Percentiles rank a stretch among this genome's conserved stretches.
These are phyloP conservation scores for Siniperca scherzeri DNA, from an alignment of 2,797 vertebrate species.

Conservation along the genomic window DNA sequence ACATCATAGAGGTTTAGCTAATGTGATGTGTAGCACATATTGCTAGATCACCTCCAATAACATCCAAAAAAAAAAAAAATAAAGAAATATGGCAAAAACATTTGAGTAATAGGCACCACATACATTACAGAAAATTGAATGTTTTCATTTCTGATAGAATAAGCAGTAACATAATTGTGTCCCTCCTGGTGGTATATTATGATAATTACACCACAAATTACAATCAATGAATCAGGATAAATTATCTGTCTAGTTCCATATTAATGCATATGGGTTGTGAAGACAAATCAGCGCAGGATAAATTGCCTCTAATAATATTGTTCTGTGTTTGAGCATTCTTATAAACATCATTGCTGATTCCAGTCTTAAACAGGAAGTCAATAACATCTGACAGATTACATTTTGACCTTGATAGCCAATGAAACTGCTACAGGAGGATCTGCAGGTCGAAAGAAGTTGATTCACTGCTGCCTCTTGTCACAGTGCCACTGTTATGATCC, in stretches of 20 bases:
- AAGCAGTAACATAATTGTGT: slow-evolving; percentile 47
- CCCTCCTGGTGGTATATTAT: slow-evolving; percentile 75
- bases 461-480: slow-evolving; percentile 9
- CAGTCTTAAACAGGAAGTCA: slow-evolving; percentile 28
- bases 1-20: slow-evolving; percentile 14
- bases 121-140: slow-evolving; percentile 35
- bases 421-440: slow-evolving; percentile 27
- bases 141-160: slow-evolving; percentile 59
- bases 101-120: slow-evolving; percentile 10
- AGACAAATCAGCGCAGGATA: slow-evolving; percentile 69
- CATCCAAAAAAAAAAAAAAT: not conserved
- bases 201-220: slow-evolving; percentile 77
- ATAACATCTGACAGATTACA: slow-evolving; percentile 30
- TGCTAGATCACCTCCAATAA: not conserved
- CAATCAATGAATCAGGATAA: slow-evolving; percentile 77
- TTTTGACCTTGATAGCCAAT: slow-evolving; percentile 32
- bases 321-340: slow-evolving; percentile 45
- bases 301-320: slow-evolving; percentile 65
- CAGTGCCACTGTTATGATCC: slow-evolving; percentile 2
- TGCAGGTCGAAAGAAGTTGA: slow-evolving; percentile 19
- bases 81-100: slow-evolving; percentile 8
- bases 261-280: slow-evolving; percentile 54
- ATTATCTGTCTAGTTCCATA: slow-evolving; percentile 71
- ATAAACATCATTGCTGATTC: slow-evolving; percentile 53
- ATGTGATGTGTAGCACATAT: slow-evolving; percentile 25